These are phyloP conservation scores for Phortica magna DNA, from an alignment of 2,888 invertebrate species.

Conservation along the genomic window DNA sequence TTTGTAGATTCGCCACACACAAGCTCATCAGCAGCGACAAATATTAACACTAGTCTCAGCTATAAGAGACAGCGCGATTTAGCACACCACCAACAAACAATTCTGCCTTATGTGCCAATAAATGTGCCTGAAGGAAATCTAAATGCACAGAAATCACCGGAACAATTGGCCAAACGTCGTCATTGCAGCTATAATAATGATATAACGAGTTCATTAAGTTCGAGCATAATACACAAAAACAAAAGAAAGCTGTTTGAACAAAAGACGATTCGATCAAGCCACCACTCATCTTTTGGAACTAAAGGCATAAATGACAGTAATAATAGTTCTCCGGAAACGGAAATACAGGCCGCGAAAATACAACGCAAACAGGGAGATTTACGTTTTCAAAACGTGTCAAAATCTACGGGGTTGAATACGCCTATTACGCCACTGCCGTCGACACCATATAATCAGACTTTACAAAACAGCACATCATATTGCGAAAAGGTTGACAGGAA, in stretches of 20 bases:
- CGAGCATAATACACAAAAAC: slow-evolving; percentile 66
- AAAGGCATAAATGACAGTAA: slow-evolving; percentile 17
- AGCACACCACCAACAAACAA: slow-evolving; percentile 39
- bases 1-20: slow-evolving; percentile 48
- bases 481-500: background rate
- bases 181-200: slow-evolving; percentile 75
- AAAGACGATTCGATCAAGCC: slow-evolving; percentile 23
- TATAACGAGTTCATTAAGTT: slow-evolving; percentile 76
- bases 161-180: slow-evolving; percentile 72
- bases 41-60: slow-evolving; percentile 43
- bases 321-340: slow-evolving; percentile 51
- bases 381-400: slow-evolving; percentile 46
- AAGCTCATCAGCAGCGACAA: slow-evolving; percentile 36
- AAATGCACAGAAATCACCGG: slow-evolving; percentile 64
- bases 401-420: slow-evolving; percentile 47
- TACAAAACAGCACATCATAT: background rate
- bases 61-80: slow-evolving; percentile 72
- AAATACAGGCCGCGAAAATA: slow-evolving; percentile 53
- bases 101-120: slow-evolving; percentile 22
- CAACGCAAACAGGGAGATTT: slow-evolving; percentile 56
- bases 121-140: background rate
- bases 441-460: slow-evolving; percentile 32
- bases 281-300: slow-evolving; percentile 35
- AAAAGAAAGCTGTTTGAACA: slow-evolving; percentile 65
- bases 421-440: slow-evolving; percentile 53